Evolutionary conservation across 2,888 invertebrate genomes (phyloP), one percentile per base, ranked within the genome.

Genomic region (Ormyrus thymus): DNA sequence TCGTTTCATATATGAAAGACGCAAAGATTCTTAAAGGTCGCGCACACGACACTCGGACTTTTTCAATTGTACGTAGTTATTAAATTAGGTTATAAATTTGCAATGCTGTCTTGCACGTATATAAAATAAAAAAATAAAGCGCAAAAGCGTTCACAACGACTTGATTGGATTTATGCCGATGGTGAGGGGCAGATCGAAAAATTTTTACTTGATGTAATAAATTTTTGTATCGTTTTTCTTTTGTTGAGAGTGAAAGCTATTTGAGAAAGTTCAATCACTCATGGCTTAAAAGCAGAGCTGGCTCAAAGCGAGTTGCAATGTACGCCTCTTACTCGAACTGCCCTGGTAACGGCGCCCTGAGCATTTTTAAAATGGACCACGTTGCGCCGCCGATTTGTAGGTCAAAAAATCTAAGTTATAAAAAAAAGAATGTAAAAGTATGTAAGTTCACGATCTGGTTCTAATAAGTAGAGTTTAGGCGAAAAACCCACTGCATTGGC

Each of bases 401-500:
- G 46, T 65, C n/a, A 68, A 71, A 7, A 68, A 43, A 51, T 64
- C 50, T 59, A 72, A 71, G 11, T 6, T 55, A 53, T 51, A 61
- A 55, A 68, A 78, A 65, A 55, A 58, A 66, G 11, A 29, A 55
- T 65, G 61, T 29, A 29, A 29, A 29, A 29, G 66, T 55, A 64
- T 78, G 62, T 58, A 78, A 73, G 53, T 76, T 73, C 65, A 55
- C 68, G 70, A 72, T 73, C 68, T 59, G 76, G 74, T 72, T 56
- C 61, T 65, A 69, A 73, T 64, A 62, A 78, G 65, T 74, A 79
- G 71, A 71, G 8, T 78, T 77, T 75, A 69, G 69, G 61, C 48
- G n/a, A 59, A 72, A 59, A 78, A 72, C 70, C 59, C 79, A 66
- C 69, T 70, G 68, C 65, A 66, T 50, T 84, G 84, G 85, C 85